Evolutionary conservation across 2,797 vertebrate genomes (phyloP), one percentile per base, ranked within the genome.

Genomic region (Xenopus petersii): DNA sequence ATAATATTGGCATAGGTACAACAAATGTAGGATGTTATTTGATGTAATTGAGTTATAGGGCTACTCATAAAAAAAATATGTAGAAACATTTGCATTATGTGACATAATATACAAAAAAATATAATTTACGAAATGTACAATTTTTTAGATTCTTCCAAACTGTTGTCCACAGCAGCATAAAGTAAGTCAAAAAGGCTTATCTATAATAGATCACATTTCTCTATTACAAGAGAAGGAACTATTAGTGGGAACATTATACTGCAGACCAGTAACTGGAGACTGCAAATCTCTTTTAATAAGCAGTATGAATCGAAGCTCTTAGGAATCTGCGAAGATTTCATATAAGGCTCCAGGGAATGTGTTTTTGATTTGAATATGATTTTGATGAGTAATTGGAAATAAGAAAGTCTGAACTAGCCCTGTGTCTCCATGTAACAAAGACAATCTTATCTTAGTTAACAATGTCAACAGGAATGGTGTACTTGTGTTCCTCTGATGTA

Each of bases 321-420:
- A 77, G 60, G 85, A 84, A 82, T 81, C 77, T 68, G 75, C 74
- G 67, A 76, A 82, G 85, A 82, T 87, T 49, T 81, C 77, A 73
- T 82, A 73, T 68, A 75, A 85, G 82, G 81, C 85, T 84, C 74
- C 76, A 72, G 89, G 83, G 83, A 81, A 70, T 82, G 80, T 74
- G 77, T 36, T 81, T 85, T 84, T 87, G 79, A 81, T 84, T 80
- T 84, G 81, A 80, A 71, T 81, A 71, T 82, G 82, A 91, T 92
- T 88, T 90, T 88, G 87, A 89, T 82, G 85, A 86, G 83, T 92
- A 90, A 92, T 87, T 91, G 88, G 88, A 88, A 89, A 82, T 81
- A 88, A 30, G 26, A 88, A 36, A 48, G 79, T 77, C 83, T 82
- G 82, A 86, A 81, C 81, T 74, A 77, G 82, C 87, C 81, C 83